Evolutionary conservation across 2,113 vertebrate species (phyloP).

Genomic region (Micromys minutus): DNA sequence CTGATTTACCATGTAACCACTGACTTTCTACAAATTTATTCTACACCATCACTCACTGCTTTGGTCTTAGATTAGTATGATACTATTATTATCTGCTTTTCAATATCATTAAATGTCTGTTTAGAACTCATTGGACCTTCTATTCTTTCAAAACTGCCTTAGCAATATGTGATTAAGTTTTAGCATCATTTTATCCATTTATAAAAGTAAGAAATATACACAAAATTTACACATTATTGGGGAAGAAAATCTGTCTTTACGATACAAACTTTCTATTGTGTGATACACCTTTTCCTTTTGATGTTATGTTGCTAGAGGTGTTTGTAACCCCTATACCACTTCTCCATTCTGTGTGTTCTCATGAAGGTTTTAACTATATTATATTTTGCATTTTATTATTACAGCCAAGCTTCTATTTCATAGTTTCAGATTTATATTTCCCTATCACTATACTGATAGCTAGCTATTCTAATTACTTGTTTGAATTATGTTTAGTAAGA

Average conservation of each 20-base stretch:
- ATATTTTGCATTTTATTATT: neutral
- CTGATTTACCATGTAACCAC: neutral
- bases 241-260: neutral
- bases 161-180: constrained; percentile 5
- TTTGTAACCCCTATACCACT: neutral
- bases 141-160: neutral
- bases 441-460: neutral
- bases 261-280: neutral
- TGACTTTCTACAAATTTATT: neutral
- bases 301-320: neutral
- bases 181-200: neutral
- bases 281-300: neutral
- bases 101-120: neutral
- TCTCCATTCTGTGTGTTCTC: neutral
- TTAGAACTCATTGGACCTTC: neutral
- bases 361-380: neutral
- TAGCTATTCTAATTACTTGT: neutral
- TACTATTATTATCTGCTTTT: neutral
- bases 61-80: neutral
- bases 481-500: constrained; percentile 10
- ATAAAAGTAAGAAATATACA: neutral
- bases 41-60: neutral
- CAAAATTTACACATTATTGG: neutral
- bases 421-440: neutral
- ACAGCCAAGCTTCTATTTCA: neutral